Percentiles rank a stretch among this genome's conserved stretches.
Conservation (phyloP, 2,888 invertebrate species). For the Cheilosia pagana region DNA sequence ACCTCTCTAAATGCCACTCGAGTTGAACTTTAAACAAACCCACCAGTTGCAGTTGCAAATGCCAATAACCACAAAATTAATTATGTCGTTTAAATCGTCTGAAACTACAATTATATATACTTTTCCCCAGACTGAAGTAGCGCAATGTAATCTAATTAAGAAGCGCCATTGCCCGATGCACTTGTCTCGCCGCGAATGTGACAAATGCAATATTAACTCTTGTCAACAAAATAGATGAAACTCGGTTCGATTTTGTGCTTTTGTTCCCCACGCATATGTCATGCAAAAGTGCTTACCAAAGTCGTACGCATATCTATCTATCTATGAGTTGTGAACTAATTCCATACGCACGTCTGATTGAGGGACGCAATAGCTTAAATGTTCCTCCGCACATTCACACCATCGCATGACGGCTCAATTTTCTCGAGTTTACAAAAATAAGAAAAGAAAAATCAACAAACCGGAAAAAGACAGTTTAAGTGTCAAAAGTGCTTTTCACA, state of each 20-base stretch:
- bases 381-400: not conserved
- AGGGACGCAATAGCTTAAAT: constrained; percentile 25
- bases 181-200: constrained; percentile 51
- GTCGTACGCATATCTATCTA: constrained; percentile 52
- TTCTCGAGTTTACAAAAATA: constrained; percentile 22
- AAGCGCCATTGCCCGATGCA: constrained; percentile 13
- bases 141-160: constrained; percentile 53
- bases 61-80: constrained; percentile 39
- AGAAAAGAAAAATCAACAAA: constrained; percentile 44
- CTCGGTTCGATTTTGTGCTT: constrained; percentile 32
- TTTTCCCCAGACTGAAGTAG: constrained; percentile 35
- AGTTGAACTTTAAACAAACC: constrained; percentile 3
- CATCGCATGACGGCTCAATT: constrained; percentile 21
- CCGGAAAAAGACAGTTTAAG: constrained; percentile 18
- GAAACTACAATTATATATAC: constrained; percentile 30
- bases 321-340: constrained; percentile 61
- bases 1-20: constrained; percentile 19
- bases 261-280: constrained; percentile 28
- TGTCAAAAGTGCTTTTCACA: constrained; percentile 43
- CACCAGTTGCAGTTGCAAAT: not conserved
- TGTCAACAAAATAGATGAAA: constrained; percentile 55
- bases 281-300: not conserved
- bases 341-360: constrained; percentile 47
- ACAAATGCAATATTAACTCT: constrained; percentile 69
- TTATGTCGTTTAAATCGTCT: constrained; percentile 32